phyloP scores from a whole-genome alignment of 2,797 vertebrate genomes.

The Chromis chromis region DNA sequence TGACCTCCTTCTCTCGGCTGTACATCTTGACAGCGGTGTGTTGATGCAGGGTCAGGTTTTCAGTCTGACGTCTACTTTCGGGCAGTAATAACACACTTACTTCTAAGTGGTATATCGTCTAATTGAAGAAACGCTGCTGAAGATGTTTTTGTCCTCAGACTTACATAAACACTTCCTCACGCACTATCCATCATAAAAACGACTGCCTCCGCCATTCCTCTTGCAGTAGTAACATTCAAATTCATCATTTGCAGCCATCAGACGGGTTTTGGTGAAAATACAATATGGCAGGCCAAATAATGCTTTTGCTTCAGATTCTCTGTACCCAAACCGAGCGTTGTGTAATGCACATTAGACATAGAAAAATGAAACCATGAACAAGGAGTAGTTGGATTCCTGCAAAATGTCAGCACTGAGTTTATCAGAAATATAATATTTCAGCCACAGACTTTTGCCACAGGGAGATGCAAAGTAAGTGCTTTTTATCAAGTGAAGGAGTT shows the following conservation, averaged over 20 bases:
- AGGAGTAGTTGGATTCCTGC: background rate
- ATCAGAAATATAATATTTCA: constrained; percentile 1
- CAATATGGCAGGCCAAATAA: background rate
- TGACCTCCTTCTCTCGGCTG: background rate
- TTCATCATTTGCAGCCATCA: background rate
- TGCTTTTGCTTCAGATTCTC: background rate
- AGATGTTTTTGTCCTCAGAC: constrained; percentile 25
- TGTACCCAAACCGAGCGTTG: background rate
- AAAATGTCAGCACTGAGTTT: constrained; percentile 1
- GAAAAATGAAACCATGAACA: constrained; percentile 5
- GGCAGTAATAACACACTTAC: background rate
- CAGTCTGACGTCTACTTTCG: constrained; percentile 6
- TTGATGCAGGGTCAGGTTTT: background rate
- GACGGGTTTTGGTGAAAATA: background rate
- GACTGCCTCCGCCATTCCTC: constrained; percentile 10
- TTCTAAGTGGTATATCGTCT: background rate
- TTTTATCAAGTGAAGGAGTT: constrained; percentile 22
- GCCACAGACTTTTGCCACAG: background rate
- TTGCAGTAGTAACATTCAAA: background rate
- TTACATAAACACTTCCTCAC: constrained; percentile 17
- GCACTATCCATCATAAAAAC: constrained; percentile 23
- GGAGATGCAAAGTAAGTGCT: constrained; percentile 10
- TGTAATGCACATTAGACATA: background rate
- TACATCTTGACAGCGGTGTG: background rate
- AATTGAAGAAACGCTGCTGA: constrained; percentile 9